Base-by-base conservation (phyloP, 2,888 invertebrate species). In the Calameuta pallipes region DNA sequence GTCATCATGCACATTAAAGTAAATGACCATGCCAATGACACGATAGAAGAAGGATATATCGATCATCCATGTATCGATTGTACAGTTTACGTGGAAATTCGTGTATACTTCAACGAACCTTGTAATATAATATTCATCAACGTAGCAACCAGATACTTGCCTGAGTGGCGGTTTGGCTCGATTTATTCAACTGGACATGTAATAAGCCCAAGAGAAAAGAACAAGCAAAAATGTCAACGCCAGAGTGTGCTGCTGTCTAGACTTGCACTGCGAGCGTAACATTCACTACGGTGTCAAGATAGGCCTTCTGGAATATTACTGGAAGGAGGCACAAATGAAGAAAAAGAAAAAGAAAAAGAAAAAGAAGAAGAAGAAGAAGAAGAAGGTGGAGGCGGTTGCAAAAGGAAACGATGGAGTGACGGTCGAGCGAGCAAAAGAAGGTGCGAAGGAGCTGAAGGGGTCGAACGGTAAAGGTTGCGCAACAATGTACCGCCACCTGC, bases 401-500 rank as follows among this genome's bases (percentile, higher is more conserved):
- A 78, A 69, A 77, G 76, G 73, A 36, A 56, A 74, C 71, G 71
- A 71, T 13, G 30, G 31, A 71, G 33, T 13, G 71, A 31, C 33
- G 71, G 71, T 34, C 31, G 71, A 68, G 77, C 69, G 71, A 79
- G 82, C 82, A 78, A 80, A 76, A 75, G 71, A 74, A 79, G 76
- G 80, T 35, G 71, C 36, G 36, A 75, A 76, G 76, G 36, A 73
- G 76, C 31, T 33, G 71, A 71, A 56, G 77, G 69, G 69, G 75
- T 35, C 78, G 41, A 56, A 56, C 41, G 23, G 41, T 56, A 56
- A 23, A 56, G 23, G 70, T 88, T 88, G 85, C 85, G 85, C 85
- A 88, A 88, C 85, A 86, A 87, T 87, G 81, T 83, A 80, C 86
- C 81, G 85, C 87, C 87, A 88, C 88, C 88, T 88, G 88, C 86